Evolutionary conservation across 2,113 vertebrate genomes (phyloP).

Genomic region (Burhinus bistriatus): DNA sequence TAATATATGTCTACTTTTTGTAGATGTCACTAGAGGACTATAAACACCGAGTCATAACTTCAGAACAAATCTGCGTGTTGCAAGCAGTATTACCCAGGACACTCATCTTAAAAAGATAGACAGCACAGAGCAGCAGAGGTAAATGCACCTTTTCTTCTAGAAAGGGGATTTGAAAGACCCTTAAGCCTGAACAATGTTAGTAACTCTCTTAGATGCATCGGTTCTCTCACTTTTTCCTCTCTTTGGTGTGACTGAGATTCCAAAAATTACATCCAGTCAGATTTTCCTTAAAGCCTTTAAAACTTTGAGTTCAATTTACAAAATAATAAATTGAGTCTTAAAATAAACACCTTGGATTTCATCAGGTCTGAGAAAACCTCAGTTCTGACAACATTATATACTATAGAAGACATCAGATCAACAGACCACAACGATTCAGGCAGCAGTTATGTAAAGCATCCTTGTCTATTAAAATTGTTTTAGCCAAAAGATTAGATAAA

Average conservation of each 20-base stretch:
- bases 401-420: not conserved
- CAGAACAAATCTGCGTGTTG: not conserved
- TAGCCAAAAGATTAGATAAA: not conserved
- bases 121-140: not conserved
- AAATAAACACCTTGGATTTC: slow-evolving; percentile 2
- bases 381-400: not conserved
- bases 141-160: not conserved
- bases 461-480: not conserved
- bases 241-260: not conserved
- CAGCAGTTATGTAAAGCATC: slow-evolving; percentile 1
- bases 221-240: not conserved
- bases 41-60: not conserved
- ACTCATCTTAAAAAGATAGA: not conserved
- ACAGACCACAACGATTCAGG: not conserved
- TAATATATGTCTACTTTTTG: not conserved
- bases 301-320: not conserved
- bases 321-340: not conserved
- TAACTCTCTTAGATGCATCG: not conserved
- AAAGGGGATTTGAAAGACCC: not conserved
- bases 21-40: not conserved
- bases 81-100: not conserved
- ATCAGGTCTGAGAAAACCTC: not conserved
- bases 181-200: not conserved
- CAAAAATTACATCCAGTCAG: not conserved
- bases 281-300: not conserved